phyloP scores from a whole-genome alignment of 2,888 invertebrate species.

The Mythimna ferrago region DNA sequence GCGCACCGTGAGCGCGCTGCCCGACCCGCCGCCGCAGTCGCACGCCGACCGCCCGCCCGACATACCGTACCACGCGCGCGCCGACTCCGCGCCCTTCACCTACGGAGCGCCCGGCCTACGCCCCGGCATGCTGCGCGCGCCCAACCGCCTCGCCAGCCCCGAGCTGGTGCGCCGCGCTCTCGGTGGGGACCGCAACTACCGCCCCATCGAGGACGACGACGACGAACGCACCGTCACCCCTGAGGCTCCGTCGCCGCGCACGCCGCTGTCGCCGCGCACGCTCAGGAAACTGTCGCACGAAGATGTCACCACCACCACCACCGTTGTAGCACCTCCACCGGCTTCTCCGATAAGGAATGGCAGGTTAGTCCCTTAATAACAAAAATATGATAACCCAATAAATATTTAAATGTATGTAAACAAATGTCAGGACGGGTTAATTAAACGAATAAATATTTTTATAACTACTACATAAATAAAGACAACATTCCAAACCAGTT shows the following conservation, averaged over 20 bases:
- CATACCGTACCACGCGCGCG: constrained; percentile 97
- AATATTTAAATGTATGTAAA: constrained; percentile 51
- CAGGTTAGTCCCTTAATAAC: constrained; percentile 74
- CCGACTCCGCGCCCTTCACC: constrained; percentile 96
- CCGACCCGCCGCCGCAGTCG: constrained; percentile 89
- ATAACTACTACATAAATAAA: constrained; percentile 65
- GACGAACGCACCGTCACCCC: constrained; percentile 84
- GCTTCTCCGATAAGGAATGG: constrained; percentile 81
- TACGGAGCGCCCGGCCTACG: constrained; percentile 93
- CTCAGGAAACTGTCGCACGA: constrained; percentile 84
- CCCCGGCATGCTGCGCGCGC: constrained; percentile 92
- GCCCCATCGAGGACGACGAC: constrained; percentile 84
- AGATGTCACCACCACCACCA: constrained; percentile 83
- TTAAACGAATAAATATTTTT: constrained; percentile 56
- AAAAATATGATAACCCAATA: constrained; percentile 36
- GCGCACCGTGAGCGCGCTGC: constrained; percentile 96
- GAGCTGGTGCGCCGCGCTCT: constrained; percentile 95
- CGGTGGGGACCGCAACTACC: constrained; percentile 82
- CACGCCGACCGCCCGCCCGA: constrained; percentile 88
- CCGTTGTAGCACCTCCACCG: constrained; percentile 66
- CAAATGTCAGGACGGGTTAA: constrained; percentile 39
- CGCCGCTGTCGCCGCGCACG: constrained; percentile 82
- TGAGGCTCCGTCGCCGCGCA: constrained; percentile 74
- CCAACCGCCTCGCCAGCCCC: constrained; percentile 95
- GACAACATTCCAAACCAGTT: constrained; percentile 72